phyloP scores from a whole-genome alignment of 2,113 vertebrate genomes.

The Procavia capensis region DNA sequence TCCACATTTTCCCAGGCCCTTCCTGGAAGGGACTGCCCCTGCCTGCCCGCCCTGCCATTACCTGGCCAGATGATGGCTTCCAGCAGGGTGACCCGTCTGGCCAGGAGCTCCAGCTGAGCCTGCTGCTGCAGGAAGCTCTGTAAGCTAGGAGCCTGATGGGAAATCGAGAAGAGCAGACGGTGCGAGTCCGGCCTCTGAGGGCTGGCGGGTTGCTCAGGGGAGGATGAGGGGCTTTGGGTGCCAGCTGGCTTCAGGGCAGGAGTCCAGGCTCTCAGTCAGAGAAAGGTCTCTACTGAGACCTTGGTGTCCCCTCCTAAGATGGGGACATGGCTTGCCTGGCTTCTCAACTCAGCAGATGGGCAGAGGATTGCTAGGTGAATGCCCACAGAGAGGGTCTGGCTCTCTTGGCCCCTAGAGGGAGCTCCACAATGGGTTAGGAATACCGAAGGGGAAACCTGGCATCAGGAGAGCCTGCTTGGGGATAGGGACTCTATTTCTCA shows the following conservation, averaged over 20 bases:
- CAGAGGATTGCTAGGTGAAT: background rate
- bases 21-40: conserved; percentile 67
- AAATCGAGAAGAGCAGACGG: conserved; percentile 94
- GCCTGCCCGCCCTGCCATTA: conserved; percentile 87
- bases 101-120: conserved; percentile 98
- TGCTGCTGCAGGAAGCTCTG: conserved; percentile 97
- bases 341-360: background rate
- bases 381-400: background rate
- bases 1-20: conserved; percentile 54
- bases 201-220: background rate
- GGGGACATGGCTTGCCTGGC: background rate
- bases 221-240: background rate
- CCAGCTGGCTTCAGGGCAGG: background rate
- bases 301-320: background rate
- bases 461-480: background rate
- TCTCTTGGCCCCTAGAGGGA: background rate
- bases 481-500: background rate
- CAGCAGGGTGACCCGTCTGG: conserved; percentile 99
- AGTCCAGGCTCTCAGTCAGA: background rate
- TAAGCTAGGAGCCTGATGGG: conserved; percentile 98
- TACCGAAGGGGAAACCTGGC: background rate
- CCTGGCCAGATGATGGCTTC: conserved; percentile 99
- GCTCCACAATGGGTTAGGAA: background rate
- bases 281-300: background rate
- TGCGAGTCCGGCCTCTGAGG: conserved; percentile 76